Base-by-base conservation (phyloP, 2,797 vertebrate genomes). In the Champsocephalus gunnari region DNA sequence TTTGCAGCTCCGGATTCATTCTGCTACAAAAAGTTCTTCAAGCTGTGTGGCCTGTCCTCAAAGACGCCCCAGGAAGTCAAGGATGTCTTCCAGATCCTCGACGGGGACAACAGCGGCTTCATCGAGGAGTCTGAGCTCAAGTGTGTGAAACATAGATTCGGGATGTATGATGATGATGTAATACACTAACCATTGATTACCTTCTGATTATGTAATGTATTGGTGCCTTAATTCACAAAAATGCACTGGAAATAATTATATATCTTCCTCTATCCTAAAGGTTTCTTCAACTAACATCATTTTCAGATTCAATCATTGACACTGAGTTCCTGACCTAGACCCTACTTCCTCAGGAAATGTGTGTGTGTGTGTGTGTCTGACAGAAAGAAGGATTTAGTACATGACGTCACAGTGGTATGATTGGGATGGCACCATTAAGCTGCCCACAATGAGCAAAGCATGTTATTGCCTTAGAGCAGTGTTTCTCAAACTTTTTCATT, bases 91-190 rank as follows among this genome's bases (percentile, higher is more conserved):
- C 88, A 89, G 80, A 93, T 97, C 80, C 92, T 99, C 12, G 98
- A 99, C 77, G 96, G 96, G 0, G 97, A 99, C 77, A 94, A 96
- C 86, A 99, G 96, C 11, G 98, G 97, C 59, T 99, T 91, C 93
- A 95, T 99, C 68, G 98, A 99, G 77, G 96, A 97, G 92, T 94
- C 96, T 0, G 98, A 99, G 80, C 95, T 99, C 75, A 97, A 96
- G 98, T 99, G 92, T 93, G 97, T 89, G 14, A 82, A 75, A 44
- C 28, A 12, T 9, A 60, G 16, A 48, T 9, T 41, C 12, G 3
- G 56, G 3, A 3, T 62, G 49, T 32, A 4, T 59, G 38, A 38
- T 59, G 38, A 38, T 9, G 34, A 38, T 38, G 34, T 38, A 38
- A 38, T 38, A 38, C 34, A 38, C 34, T 38, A 38, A 38, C 34